Evolutionary conservation across 2,797 vertebrate genomes (phyloP).

Genomic region (Tiaroga cobitis): DNA sequence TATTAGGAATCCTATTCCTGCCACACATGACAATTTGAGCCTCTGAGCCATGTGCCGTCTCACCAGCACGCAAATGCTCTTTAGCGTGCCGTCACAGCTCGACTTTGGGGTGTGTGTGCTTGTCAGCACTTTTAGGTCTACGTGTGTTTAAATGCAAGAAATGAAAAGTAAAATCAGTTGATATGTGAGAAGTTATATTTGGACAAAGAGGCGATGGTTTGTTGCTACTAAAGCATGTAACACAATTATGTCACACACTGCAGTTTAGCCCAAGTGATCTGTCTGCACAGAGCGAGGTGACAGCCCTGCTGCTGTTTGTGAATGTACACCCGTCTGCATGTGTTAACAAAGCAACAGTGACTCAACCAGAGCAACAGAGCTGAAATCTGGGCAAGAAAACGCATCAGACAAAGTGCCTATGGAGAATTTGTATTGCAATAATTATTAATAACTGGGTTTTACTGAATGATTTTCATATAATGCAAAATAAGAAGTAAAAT

Average conservation of each 20-base stretch:
- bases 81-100: conserved; percentile 5
- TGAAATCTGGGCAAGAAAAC: conserved; percentile 28
- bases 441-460: background rate
- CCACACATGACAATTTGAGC: conserved; percentile 4
- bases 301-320: background rate
- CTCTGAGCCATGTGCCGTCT: background rate
- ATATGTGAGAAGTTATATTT: conserved; percentile 4
- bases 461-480: background rate
- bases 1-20: conserved; percentile 55
- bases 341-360: conserved; percentile 23
- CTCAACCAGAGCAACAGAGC: conserved; percentile 39
- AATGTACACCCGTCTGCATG: background rate
- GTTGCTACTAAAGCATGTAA: conserved; percentile 12
- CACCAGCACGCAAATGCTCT: background rate
- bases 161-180: background rate
- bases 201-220: conserved; percentile 8
- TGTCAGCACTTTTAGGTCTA: background rate
- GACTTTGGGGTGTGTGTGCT: background rate
- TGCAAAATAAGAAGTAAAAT: background rate
- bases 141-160: background rate
- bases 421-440: background rate
- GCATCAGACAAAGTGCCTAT: background rate
- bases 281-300: conserved; percentile 27
- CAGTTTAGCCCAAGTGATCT: conserved; percentile 17
- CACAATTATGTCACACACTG: conserved; percentile 30